Base-by-base conservation (phyloP, 2,888 invertebrate genomes). In the Asteroscopus sphinx region DNA sequence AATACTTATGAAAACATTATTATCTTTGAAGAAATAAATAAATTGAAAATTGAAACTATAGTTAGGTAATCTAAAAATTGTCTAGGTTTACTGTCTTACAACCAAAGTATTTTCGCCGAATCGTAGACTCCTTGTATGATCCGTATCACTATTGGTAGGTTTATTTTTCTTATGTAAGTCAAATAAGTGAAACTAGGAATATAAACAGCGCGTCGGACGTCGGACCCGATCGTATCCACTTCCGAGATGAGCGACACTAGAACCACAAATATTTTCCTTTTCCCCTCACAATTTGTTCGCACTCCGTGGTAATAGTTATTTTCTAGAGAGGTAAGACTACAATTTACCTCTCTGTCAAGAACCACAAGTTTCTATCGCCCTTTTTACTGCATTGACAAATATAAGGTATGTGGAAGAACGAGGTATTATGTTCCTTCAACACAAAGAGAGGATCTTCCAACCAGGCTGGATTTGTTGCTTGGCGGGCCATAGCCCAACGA, bases 91-190 rank as follows among this genome's bases (percentile, higher is more conserved):
- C 26, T n/a, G 12, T 33, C 15, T 32, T n/a, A 30, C 40, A 37
- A 37, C 17, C 5, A 49, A 63, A 53, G 61, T 65, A 56, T 70
- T 62, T 65, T 37, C 39, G 16, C 16, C 30, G 25, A 41, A 16
- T 39, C 25, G 46, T 40, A n/a, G n/a, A n/a, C n/a, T 39, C 40
- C 16, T 53, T 40, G 36, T 51, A 21, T 36, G 45, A 32, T 32
- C 39, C 37, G 17, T 42, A 54, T 40, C 25, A 46, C 58, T 51
- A 69, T 72, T 63, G 49, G 63, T 55, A 40, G 51, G 52, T 53
- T 60, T 70, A 55, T 63, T 72, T 70, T 68, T 57, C 65, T 69
- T 66, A 71, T 73, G 52, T 62, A 62, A 62, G 65, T 73, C 73
- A 69, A 73, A 73, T 73, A 72, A 58, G 56, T 53, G 33, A 44